Base-by-base conservation (phyloP, 2,113 vertebrate species). In the Acrocephalus arundinaceus region DNA sequence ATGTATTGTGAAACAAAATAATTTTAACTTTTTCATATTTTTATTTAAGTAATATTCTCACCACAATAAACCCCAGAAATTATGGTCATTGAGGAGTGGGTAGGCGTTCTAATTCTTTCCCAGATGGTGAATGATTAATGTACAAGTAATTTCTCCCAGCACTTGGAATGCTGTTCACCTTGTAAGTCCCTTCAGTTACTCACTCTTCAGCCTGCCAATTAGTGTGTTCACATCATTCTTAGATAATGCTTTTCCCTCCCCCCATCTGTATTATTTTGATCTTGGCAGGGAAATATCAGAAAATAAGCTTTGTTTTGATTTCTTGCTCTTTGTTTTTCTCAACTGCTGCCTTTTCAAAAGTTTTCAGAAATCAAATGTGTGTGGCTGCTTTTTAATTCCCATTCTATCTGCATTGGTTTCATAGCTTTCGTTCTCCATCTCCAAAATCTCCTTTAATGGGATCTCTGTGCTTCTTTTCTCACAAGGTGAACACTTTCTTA, bases 91-190 rank as follows among this genome's bases (percentile, higher is more conserved):
- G 96, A 94, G 55, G 91, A 94, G 85, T 87, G 87, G 65, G 87
- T 92, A 95, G 89, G 93, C 10, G 2, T 97, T 96, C 96, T 94
- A 94, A 97, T 97, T 96, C 57, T 96, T 85, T 97, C 78, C 73
- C 87, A 97, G 95, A 79, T 49, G 87, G 66, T 96, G 84, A 95
- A 94, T 96, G 90, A 94, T 96, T 95, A 95, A 96, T 89, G 93
- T 92, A 76, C 58, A 91, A 90, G 54, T 94, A 86, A 97, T 96
- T 96, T 97, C 85, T 97, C 54, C 87, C 90, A 94, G 95, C 52
- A 27, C 45, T 59, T 16, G 52, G 41, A 93, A 70, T 30, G 41
- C 30, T 76, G 10, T 89, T 96, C 89, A 73, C 46, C 70, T 86
- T 85, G 3, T 70, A 59, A 65, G 59, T 88, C 39, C 15, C 54